phyloP scores from a whole-genome alignment of 2,888 invertebrate genomes.

The Hypercompe scribonia region DNA sequence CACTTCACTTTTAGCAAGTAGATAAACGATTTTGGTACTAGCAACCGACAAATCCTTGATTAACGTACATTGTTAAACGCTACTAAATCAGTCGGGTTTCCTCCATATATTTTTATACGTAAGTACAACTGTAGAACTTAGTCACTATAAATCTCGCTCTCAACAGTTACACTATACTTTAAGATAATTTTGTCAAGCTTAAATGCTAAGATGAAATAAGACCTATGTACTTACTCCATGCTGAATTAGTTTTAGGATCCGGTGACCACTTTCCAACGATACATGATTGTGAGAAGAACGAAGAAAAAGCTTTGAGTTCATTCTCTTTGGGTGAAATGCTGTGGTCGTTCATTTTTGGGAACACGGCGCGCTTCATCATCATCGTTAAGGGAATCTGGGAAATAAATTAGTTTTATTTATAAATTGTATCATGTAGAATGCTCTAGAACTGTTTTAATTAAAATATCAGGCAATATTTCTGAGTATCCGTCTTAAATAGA shows the following conservation, averaged over 20 bases:
- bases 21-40: background rate
- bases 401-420: background rate
- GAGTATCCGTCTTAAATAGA: background rate
- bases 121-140: background rate
- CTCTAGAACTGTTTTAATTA: background rate
- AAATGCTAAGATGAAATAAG: background rate
- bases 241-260: constrained; percentile 89
- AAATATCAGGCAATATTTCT: background rate
- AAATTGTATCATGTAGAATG: background rate
- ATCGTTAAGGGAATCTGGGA: constrained; percentile 90
- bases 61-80: background rate
- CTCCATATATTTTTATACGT: background rate
- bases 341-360: constrained; percentile 89
- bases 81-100: background rate
- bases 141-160: background rate
- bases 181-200: background rate
- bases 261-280: constrained; percentile 94
- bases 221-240: constrained; percentile 89
- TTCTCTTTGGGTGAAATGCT: constrained; percentile 91
- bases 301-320: constrained; percentile 92
- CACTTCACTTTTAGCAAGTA: background rate
- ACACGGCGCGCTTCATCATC: constrained; percentile 90
- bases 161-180: background rate
- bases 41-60: background rate
- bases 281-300: constrained; percentile 93